phyloP scores from a whole-genome alignment of 1,140 invertebrate genomes.

The Coptotermes formosanus region DNA sequence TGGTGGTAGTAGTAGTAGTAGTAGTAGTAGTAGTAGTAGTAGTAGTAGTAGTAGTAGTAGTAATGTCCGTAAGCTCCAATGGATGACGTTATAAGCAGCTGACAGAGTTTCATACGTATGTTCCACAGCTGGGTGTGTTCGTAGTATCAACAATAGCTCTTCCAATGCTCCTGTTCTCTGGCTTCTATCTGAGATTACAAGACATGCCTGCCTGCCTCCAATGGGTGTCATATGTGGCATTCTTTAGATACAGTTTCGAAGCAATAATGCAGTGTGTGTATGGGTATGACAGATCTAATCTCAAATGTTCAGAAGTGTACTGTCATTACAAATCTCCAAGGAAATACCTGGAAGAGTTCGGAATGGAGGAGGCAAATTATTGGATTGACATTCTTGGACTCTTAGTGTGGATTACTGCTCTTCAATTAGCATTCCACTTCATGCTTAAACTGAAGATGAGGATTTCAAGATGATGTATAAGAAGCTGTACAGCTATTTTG shows the following conservation, averaged over 20 bases:
- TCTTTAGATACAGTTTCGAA: slow-evolving; percentile 71
- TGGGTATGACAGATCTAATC: slow-evolving; percentile 57
- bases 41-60: no score
- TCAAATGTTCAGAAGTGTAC: slow-evolving; percentile 53
- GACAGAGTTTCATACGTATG: background rate
- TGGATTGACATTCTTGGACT: slow-evolving; percentile 14
- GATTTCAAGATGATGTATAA: background rate
- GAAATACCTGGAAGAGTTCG: slow-evolving; percentile 51
- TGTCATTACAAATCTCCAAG: slow-evolving; percentile 51
- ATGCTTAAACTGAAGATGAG: background rate
- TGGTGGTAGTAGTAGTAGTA: no score
- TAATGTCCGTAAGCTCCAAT: no score
- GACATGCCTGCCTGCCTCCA: slow-evolving; percentile 71
- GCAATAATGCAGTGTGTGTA: slow-evolving; percentile 73
- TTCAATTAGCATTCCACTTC: slow-evolving; percentile 20
- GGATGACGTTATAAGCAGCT: no score
- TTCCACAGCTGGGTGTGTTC: slow-evolving; percentile 69
- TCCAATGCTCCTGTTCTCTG: slow-evolving; percentile 80
- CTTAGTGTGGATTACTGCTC: background rate
- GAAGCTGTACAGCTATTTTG: no score
- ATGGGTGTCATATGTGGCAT: slow-evolving; percentile 57
- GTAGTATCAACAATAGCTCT: slow-evolving; percentile 77
- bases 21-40: no score
- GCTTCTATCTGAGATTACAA: slow-evolving; percentile 78
- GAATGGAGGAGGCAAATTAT: slow-evolving; percentile 32